Conservation (phyloP, 2,888 invertebrate genomes). For the Salpingus planirostris region DNA sequence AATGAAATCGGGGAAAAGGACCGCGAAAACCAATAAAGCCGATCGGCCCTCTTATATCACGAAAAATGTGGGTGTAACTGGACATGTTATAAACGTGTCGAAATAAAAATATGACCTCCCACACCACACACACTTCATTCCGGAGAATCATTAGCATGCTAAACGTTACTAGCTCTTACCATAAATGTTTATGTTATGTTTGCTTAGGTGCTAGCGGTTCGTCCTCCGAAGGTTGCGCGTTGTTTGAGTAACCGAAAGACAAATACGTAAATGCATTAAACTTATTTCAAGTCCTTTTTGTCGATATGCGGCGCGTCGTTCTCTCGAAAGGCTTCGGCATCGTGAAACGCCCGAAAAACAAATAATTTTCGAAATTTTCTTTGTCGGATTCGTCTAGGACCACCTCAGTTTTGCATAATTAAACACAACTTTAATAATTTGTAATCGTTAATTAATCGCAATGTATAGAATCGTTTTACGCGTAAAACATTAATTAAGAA, state of each 20-base stretch:
- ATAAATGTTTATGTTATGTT: slow-evolving; percentile 35
- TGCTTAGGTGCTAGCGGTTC: slow-evolving; percentile 28
- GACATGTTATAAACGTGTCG: slow-evolving; percentile 23
- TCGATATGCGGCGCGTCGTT: slow-evolving; percentile 1
- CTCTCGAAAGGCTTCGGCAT: too few species aligned
- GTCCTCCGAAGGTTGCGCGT: slow-evolving; percentile 28
- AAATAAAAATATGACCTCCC: slow-evolving; percentile 32
- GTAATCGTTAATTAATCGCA: too few species aligned
- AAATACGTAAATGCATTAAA: slow-evolving; percentile 16
- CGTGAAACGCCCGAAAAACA: slow-evolving; percentile 8
- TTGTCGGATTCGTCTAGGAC: too few species aligned
- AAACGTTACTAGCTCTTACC: slow-evolving; percentile 32
- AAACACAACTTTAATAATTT: too few species aligned
- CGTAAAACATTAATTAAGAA: too few species aligned
- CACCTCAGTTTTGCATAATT: too few species aligned
- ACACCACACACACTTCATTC: slow-evolving; percentile 27
- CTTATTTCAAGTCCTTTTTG: slow-evolving; percentile 13
- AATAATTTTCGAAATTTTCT: too few species aligned
- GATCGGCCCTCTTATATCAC: too few species aligned
- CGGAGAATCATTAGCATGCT: slow-evolving; percentile 32
- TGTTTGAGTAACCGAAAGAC: slow-evolving; percentile 13
- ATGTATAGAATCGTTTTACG: too few species aligned
- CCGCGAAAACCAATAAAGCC: too few species aligned
- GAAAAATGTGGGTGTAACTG: slow-evolving; percentile 20
- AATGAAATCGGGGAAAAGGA: too few species aligned